Conservation (phyloP, 2,797 vertebrate genomes). For the Syndactyla subalaris region DNA sequence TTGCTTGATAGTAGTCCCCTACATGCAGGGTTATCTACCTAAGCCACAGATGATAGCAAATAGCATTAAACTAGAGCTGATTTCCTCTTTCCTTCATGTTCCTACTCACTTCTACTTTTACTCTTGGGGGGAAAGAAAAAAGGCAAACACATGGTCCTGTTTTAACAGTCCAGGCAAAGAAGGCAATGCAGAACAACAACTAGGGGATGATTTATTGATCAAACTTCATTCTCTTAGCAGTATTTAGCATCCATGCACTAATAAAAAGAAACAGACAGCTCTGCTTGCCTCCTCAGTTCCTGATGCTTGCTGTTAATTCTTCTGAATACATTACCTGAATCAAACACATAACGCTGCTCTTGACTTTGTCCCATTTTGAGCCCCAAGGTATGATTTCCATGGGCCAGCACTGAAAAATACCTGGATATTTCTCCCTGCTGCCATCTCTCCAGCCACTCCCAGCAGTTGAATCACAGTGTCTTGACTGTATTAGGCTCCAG, state of each 20-base stretch:
- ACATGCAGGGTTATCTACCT: background rate
- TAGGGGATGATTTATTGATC: constrained; percentile 59
- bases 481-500: constrained; percentile 72
- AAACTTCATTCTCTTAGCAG: constrained; percentile 35
- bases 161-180: background rate
- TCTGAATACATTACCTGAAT: constrained; percentile 60
- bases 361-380: constrained; percentile 46
- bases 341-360: constrained; percentile 3
- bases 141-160: constrained; percentile 7
- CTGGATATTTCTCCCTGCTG: constrained; percentile 41
- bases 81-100: background rate
- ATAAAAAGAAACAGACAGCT: constrained; percentile 57
- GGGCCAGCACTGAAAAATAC: constrained; percentile 46
- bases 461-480: constrained; percentile 65
- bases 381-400: constrained; percentile 66
- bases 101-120: background rate
- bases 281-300: constrained; percentile 40
- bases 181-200: constrained; percentile 10
- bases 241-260: constrained; percentile 55
- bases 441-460: constrained; percentile 59
- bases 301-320: constrained; percentile 40
- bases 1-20: background rate
- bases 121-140: constrained; percentile 11
- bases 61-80: background rate
- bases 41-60: background rate